phyloP scores from a whole-genome alignment of 1,140 invertebrate species.

The Brachionus calyciflorus region DNA sequence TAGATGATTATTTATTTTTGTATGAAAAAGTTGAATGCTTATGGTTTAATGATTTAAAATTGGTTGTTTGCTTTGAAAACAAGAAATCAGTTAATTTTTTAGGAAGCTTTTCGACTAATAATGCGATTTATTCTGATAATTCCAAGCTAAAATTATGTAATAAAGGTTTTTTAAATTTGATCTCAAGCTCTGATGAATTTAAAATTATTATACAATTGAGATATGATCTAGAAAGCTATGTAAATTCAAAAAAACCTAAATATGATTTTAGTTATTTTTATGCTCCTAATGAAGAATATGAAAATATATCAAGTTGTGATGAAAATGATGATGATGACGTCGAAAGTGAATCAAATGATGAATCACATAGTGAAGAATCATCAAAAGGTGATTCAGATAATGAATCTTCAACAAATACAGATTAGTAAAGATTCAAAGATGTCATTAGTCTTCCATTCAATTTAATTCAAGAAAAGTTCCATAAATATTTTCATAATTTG shows the following conservation, averaged over 20 bases:
- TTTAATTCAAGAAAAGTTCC: no score
- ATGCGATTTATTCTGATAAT: neutral
- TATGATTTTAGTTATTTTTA: constrained; percentile 34
- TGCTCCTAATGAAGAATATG: neutral
- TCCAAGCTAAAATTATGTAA: constrained; percentile 10
- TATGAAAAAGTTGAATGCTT: constrained; percentile 28
- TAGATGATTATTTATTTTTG: neutral
- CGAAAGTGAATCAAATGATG: neutral
- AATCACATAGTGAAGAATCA: neutral
- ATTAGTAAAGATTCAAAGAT: neutral
- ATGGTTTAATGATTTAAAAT: constrained; percentile 35
- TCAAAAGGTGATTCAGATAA: neutral
- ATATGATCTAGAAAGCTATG: neutral
- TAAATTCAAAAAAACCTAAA: neutral
- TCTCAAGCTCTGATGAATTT: neutral
- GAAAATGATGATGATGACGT: neutral
- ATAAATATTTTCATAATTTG: no score
- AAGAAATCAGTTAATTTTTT: constrained; percentile 1
- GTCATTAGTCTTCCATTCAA: no score
- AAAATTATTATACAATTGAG: constrained; percentile 36
- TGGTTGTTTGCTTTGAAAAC: constrained; percentile 26
- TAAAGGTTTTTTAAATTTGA: neutral
- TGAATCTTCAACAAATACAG: neutral
- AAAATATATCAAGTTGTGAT: neutral
- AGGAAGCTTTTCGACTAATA: neutral